Evolutionary conservation across 2,797 vertebrate species (phyloP), one percentile per base, ranked within the genome.

Genomic region (Erithacus rubecula): DNA sequence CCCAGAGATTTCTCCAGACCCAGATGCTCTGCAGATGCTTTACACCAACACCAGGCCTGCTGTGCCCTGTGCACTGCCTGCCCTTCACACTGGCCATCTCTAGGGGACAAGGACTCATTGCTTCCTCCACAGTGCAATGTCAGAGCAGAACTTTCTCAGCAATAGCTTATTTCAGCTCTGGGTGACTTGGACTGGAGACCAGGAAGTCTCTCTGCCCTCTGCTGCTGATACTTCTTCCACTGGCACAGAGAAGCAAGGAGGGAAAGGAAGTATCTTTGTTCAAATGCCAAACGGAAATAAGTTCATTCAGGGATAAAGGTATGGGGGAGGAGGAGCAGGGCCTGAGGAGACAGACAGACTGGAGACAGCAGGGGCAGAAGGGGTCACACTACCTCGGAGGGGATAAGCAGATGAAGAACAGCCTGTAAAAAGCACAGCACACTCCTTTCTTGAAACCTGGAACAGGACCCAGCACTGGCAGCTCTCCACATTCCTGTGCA

Each of bases 361-460:
- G 94, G 90, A 96, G 93, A 59, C 94, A 76, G 69, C 56, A 68
- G 60, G 62, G 69, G 55, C 67, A 91, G 70, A 69, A 90, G 70
- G 55, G 87, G 91, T 94, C 94, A 86, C 2, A 12, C 62, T 75
- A 13, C 53, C 87, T 81, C 12, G 3, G 49, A 81, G 84, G 49
- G 87, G n/a, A 87, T 60, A 85, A 88, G 51, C 26, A 56, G 39
- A 52, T 5, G 62, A 83, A 80, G 85, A 91, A 95, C 80, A 95
- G 74, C 27, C 86, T 84, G 91, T 90, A 78, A 90, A 56, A 21
- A 22, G 76, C 21, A 74, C 77, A 81, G 86, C 59, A 74, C 56
- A 79, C 80, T 89, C 59, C 74, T 74, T 91, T 91, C 91, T 83
- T 72, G 55, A 84, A 95, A 79, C 44, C 77, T 95, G 90, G 85